Base-by-base conservation (phyloP, 1,140 invertebrate genomes). In the Alviniconcha marisindica region DNA sequence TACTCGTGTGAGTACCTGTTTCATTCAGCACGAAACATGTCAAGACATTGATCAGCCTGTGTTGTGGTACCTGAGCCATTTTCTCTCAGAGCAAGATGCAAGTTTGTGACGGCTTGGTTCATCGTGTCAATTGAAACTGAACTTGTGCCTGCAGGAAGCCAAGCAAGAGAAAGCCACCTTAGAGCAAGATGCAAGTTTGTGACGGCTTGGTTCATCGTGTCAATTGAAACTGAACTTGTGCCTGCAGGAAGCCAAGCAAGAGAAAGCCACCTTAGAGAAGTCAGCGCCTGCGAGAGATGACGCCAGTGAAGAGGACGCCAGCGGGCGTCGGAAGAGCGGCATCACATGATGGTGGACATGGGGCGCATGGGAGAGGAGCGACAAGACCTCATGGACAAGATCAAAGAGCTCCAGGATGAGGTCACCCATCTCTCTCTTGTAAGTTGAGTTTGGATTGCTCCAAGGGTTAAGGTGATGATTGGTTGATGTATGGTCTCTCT, bases 321-420 rank as follows among this genome's bases (percentile, higher is more conserved):
- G 54, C 84, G 56, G 28, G 83, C 87, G 54, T 83, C 82, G 36
- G 84, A 87, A 38, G 89, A 90, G 82, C 86, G 87, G 56, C 77
- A 40, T 15, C 77, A 81, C 63, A 85, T 89, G 81, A 81, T 74
- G 21, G 86, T 87, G 54, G 86, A 87, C 33, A 83, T 87, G 33
- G 84, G 79, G 36, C 76, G 80, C 7, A 82, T 87, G 48, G 71
- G 54, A 12, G 87, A 88, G 81, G 88, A 90, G 60, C 84, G 83
- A 28, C 83, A 87, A 42, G 76, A 83, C 79, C 86, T 82, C 69
- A 63, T 89, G 74, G 84, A 85, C 63, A 84, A 89, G 42, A 86
- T 85, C 51, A 84, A 86, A 28, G 82, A 63, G 24, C 69, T 90
- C 44, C 87, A 88, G 66, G 77, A 63, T 60, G 83, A 88, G 4